Conservation (phyloP, 2,797 vertebrate species). For the Pseudomugil gertrudae region DNA sequence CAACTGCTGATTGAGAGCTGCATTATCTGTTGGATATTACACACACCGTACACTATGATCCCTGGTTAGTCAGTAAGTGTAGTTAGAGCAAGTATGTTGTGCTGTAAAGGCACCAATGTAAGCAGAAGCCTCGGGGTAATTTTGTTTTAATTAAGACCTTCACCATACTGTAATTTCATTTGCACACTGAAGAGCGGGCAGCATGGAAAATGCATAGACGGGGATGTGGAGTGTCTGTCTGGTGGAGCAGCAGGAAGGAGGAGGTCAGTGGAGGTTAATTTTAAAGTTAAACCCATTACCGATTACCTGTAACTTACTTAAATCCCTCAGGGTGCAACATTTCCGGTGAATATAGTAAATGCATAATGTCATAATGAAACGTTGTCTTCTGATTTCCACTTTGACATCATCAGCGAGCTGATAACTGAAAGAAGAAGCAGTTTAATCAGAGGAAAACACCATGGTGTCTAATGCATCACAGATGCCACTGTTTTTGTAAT, state of each 20-base stretch:
- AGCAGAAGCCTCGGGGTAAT: constrained; percentile 67
- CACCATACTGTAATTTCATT: constrained; percentile 74
- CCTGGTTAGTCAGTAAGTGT: constrained; percentile 12
- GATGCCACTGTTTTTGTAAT: constrained; percentile 60
- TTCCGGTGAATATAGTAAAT: constrained; percentile 17
- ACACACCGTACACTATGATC: constrained; percentile 1
- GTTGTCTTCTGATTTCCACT: neutral
- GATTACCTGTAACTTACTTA: constrained; percentile 52
- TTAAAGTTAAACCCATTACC: constrained; percentile 67
- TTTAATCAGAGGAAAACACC: constrained; percentile 23
- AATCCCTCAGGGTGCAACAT: constrained; percentile 40
- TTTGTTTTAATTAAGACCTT: constrained; percentile 74
- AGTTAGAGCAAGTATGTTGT: constrained; percentile 25
- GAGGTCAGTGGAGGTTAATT: constrained; percentile 55
- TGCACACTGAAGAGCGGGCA: constrained; percentile 66
- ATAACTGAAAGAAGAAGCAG: constrained; percentile 2
- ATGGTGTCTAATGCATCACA: constrained; percentile 49
- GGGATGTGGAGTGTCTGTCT: constrained; percentile 8
- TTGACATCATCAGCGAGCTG: constrained; percentile 5
- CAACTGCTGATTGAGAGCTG: constrained; percentile 27
- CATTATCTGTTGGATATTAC: constrained; percentile 23
- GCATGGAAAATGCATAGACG: neutral
- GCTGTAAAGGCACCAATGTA: constrained; percentile 45
- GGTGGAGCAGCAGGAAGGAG: constrained; percentile 31
- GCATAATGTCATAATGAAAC: neutral